Evolutionary conservation across 2,888 invertebrate genomes (phyloP).

Genomic region (Torymus texanus): DNA sequence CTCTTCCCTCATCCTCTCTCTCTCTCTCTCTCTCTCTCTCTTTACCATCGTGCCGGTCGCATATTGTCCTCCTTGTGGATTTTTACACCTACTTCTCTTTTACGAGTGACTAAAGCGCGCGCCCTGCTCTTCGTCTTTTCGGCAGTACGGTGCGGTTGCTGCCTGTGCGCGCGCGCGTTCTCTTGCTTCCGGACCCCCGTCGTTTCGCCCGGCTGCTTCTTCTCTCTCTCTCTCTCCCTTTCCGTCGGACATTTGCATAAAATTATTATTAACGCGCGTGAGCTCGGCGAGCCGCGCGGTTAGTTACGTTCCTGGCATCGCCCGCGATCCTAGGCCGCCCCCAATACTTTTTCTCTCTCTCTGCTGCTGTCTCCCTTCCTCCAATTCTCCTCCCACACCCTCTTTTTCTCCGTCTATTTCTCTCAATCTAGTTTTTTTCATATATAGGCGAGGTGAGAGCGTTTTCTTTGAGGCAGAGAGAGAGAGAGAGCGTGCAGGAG

Average conservation of each 20-base stretch:
- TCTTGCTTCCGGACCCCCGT: slow-evolving; percentile 55
- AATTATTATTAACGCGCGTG: slow-evolving; percentile 68
- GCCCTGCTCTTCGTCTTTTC: slow-evolving; percentile 16
- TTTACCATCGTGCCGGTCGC: slow-evolving; percentile 27
- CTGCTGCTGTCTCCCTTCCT: neutral
- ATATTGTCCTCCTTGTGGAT: slow-evolving; percentile 59
- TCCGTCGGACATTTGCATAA: slow-evolving; percentile 67
- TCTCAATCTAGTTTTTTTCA: slow-evolving; percentile 21
- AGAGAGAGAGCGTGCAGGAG: slow-evolving; percentile 45
- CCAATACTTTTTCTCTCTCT: too few relatives aligned
- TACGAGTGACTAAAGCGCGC: slow-evolving; percentile 63
- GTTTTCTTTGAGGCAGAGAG: slow-evolving; percentile 48
- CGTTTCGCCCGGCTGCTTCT: slow-evolving; percentile 44
- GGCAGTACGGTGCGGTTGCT: neutral
- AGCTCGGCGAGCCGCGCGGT: slow-evolving; percentile 57
- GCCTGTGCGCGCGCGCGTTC: slow-evolving; percentile 48
- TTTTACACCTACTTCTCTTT: slow-evolving; percentile 69
- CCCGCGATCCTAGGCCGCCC: slow-evolving; percentile 33
- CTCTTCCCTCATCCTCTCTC: neutral
- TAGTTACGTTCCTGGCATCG: slow-evolving; percentile 62
- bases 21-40: neutral
- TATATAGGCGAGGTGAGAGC: slow-evolving; percentile 43
- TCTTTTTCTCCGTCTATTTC: slow-evolving; percentile 1
- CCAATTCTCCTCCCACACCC: neutral
- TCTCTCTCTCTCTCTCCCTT: slow-evolving; percentile 44